phyloP scores from a whole-genome alignment of 2,888 invertebrate genomes.

The Lampropteryx suffumata region DNA sequence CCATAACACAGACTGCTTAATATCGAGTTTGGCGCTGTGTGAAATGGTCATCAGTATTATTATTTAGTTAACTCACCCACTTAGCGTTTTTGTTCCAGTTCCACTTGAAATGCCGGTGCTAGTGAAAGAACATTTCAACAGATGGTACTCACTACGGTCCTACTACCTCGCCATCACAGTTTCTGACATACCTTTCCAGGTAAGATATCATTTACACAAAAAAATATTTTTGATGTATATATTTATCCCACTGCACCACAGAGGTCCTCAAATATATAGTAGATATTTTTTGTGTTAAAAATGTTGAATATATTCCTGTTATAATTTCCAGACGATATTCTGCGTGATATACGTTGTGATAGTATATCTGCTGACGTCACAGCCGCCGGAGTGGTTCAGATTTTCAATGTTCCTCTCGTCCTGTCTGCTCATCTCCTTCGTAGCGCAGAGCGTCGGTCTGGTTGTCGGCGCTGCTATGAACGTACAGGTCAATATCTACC shows the following conservation, averaged over 20 bases:
- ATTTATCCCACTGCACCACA: no score
- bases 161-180: constrained; percentile 98
- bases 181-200: constrained; percentile 99
- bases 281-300: no score
- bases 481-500: constrained; percentile 84
- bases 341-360: constrained; percentile 95
- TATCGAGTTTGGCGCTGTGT: no score
- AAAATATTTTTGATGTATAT: no score
- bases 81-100: constrained; percentile 86
- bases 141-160: constrained; percentile 97
- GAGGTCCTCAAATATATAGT: no score
- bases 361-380: constrained; percentile 97
- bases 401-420: constrained; percentile 95
- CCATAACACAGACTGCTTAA: no score
- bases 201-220: constrained; percentile 63
- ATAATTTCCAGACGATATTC: constrained; percentile 90
- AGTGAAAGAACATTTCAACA: constrained; percentile 96
- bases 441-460: constrained; percentile 97
- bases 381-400: constrained; percentile 91
- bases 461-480: constrained; percentile 98
- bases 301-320: no score
- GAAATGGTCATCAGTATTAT: no score
- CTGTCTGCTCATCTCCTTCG: constrained; percentile 95
- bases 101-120: constrained; percentile 98
- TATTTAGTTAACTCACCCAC: no score